Evolutionary conservation across 2,113 vertebrate species (phyloP), one percentile per base, ranked within the genome.

Genomic region (Arizona elegans): DNA sequence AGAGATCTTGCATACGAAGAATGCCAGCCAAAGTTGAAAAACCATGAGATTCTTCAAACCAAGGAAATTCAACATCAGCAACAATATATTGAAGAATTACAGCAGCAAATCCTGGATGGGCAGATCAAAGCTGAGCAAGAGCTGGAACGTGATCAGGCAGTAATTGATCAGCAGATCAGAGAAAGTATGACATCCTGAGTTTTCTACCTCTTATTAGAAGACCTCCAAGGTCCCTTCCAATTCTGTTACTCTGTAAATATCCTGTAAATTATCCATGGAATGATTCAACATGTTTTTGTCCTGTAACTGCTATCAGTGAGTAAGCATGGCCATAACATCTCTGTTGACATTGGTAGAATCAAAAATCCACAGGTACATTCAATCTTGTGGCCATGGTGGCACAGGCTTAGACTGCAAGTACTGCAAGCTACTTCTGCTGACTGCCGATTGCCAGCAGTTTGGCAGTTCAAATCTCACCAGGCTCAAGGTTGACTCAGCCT

Each of bases 71-170:
- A 98, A 86, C 96, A 95, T 92, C 98, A 98, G 96, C 98, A 98
- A 96, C 92, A 95, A 58, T 98, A 96, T 1, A 96, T 98, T 94
- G 97, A 99, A 93, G 96, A 97, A 94, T 96, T 99, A 95, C 97
- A 98, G 62, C 98, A 98, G 91, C 98, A 98, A 95, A 99, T 99
- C 91, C 96, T 98, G 93, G 95, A 93, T 90, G 98, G 98, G 94
- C 98, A 98, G 94, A 97, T 96, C 93, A 96, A 96, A 96, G 98
- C 98, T 58, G 98, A 99, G 92, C 97, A 1, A 94, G 98, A 99
- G 81, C 97, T 98, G 93, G 98, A 98, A 91, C 96, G 97, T 54
- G 98, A 98, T 93, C 98, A 98, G 96, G 97, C 97, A 3, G 93
- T 94, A 26, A 96, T 98, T 52, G 96, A 96, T 93, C 97, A 98